A percentile compares a stretch with the other conserved stretches of the same genome.
Conservation (phyloP, 2,888 invertebrate species). For the Euphydryas editha region DNA sequence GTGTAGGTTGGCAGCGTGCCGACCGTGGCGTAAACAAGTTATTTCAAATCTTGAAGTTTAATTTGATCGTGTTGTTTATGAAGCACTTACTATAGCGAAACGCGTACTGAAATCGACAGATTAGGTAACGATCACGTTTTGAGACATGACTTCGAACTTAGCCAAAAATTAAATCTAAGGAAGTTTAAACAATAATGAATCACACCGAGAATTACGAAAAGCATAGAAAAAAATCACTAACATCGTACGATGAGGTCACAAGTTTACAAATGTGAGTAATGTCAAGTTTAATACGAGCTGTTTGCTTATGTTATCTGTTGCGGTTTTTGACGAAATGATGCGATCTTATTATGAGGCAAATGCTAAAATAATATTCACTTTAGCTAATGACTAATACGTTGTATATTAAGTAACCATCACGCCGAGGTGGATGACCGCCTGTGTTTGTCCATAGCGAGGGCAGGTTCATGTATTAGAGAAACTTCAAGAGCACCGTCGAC, state of each 20-base stretch:
- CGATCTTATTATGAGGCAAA: conserved; percentile 57
- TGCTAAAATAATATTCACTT: conserved; percentile 67
- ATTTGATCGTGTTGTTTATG: conserved; percentile 63
- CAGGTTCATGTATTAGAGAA: conserved; percentile 62
- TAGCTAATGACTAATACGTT: conserved; percentile 70
- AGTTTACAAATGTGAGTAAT: conserved; percentile 51
- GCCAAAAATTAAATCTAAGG: not conserved
- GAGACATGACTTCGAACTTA: not conserved
- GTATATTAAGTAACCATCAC: conserved; percentile 73
- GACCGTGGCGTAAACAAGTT: conserved; percentile 80
- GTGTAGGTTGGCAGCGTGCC: conserved; percentile 77
- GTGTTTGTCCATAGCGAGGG: conserved; percentile 65
- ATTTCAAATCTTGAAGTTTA: conserved; percentile 75
- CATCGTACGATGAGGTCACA: conserved; percentile 48
- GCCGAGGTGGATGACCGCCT: conserved; percentile 73
- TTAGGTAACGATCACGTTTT: conserved; percentile 1
- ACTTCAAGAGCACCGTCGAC: conserved; percentile 48
- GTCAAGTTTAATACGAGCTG: conserved; percentile 44
- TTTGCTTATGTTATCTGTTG: conserved; percentile 53
- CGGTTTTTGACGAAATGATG: conserved; percentile 59
- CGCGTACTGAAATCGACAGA: not conserved
- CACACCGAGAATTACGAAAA: not conserved
- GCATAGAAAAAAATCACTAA: conserved; percentile 11
- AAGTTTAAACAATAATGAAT: not conserved
- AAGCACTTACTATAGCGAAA: conserved; percentile 45